Evolutionary conservation across 2,113 vertebrate genomes (phyloP).

Genomic region (Mobula hypostoma): DNA sequence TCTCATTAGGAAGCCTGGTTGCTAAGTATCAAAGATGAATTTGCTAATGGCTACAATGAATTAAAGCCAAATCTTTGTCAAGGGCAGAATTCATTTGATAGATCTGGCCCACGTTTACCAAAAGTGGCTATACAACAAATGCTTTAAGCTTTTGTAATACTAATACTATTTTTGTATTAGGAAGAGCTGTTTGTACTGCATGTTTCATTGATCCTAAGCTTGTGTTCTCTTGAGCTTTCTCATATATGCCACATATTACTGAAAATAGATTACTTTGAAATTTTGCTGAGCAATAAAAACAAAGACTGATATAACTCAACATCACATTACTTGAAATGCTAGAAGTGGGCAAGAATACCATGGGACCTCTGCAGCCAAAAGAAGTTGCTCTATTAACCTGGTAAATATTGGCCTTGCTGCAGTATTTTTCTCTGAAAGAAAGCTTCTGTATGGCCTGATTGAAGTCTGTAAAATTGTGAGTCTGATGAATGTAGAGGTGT

Average conservation of each 20-base stretch:
- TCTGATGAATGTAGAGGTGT: background rate
- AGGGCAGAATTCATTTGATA: background rate
- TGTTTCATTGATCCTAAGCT: background rate
- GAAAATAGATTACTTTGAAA: background rate
- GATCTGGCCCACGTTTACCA: background rate
- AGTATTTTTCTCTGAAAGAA: background rate
- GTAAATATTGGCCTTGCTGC: background rate
- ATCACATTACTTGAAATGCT: background rate
- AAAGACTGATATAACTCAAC: background rate
- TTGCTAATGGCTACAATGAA: background rate
- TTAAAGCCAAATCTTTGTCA: background rate
- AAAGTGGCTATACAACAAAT: background rate
- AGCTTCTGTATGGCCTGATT: background rate
- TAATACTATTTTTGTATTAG: no score
- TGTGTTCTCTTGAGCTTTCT: background rate
- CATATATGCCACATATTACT: background rate
- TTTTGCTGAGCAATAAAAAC: background rate
- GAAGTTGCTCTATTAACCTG: background rate
- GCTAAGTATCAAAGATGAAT: no score
- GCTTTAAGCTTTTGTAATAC: background rate
- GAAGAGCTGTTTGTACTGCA: background rate
- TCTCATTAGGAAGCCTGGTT: background rate
- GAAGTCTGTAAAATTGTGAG: background rate
- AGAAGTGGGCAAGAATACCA: no score
- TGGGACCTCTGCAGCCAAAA: background rate